These are phyloP conservation scores for Chelmon rostratus DNA, from an alignment of 2,797 vertebrate species.

Conservation along the genomic window DNA sequence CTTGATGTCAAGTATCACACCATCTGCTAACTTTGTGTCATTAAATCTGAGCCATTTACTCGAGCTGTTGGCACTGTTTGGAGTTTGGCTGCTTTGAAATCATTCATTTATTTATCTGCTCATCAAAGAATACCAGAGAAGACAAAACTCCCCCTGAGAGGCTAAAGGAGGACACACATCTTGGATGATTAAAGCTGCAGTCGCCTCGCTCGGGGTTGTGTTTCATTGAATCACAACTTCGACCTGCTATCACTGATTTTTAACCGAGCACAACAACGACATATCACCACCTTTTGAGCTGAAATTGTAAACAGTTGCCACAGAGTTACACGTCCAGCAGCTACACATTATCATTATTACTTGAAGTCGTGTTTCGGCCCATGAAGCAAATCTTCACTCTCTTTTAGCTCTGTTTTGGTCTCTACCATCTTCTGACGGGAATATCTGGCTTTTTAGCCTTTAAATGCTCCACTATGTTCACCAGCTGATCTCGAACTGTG, in stretches of 20 bases:
- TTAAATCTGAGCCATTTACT: constrained; percentile 42
- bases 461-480: not conserved
- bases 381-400: too few relatives aligned
- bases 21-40: constrained; percentile 13
- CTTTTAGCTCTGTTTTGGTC: not conserved
- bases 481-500: too few relatives aligned
- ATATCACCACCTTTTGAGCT: not conserved
- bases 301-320: too few relatives aligned
- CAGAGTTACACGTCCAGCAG: not conserved
- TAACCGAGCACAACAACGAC: not conserved
- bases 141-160: not conserved
- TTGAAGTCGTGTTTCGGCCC: not conserved
- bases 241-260: not conserved
- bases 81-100: constrained; percentile 29
- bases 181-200: not conserved
- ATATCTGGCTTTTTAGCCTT: not conserved
- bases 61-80: constrained; percentile 49
- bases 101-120: constrained; percentile 20
- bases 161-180: not conserved
- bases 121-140: constrained; percentile 7
- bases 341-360: not conserved
- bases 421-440: not conserved
- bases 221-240: not conserved
- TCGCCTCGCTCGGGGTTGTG: not conserved
- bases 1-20: constrained; percentile 8